Evolutionary conservation across 1,140 invertebrate species (phyloP).

Genomic region (Atta colombica): DNA sequence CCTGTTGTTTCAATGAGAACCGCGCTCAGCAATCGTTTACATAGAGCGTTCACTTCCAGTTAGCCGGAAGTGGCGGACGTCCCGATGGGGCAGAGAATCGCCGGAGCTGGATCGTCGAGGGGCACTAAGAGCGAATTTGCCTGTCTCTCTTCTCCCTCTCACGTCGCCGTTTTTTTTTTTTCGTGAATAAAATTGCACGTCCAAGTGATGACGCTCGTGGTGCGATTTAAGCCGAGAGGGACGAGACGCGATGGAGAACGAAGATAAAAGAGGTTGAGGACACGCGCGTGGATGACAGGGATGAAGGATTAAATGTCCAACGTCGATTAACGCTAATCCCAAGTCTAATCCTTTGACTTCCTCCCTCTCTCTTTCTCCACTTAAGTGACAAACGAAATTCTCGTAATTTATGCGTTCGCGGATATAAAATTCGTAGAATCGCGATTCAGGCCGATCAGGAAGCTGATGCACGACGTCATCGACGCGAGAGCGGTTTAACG

Average conservation of each 20-base stretch:
- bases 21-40: constrained; percentile 76
- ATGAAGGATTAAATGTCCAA: constrained; percentile 14
- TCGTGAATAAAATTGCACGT: constrained; percentile 19
- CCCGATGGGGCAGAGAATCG: constrained; percentile 40
- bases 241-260: constrained; percentile 40
- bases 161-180: constrained; percentile 14
- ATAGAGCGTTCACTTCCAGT: constrained; percentile 81
- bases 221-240: constrained; percentile 24
- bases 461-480: constrained; percentile 14
- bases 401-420: too few species aligned
- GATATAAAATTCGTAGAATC: background rate
- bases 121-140: constrained; percentile 48
- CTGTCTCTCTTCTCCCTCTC: constrained; percentile 1
- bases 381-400: background rate
- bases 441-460: background rate
- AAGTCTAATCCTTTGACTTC: too few species aligned
- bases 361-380: background rate
- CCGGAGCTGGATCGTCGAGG: constrained; percentile 42
- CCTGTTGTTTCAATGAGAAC: constrained; percentile 63
- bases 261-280: constrained; percentile 57
- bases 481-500: constrained; percentile 40
- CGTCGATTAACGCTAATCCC: constrained; percentile 15
- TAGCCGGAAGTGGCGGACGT: constrained; percentile 77
- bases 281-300: constrained; percentile 18
- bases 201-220: constrained; percentile 20